Evolutionary conservation across 92 coral and sea anemone genomes (phyloP).

Genomic region (Micromussa lordhowensis): DNA sequence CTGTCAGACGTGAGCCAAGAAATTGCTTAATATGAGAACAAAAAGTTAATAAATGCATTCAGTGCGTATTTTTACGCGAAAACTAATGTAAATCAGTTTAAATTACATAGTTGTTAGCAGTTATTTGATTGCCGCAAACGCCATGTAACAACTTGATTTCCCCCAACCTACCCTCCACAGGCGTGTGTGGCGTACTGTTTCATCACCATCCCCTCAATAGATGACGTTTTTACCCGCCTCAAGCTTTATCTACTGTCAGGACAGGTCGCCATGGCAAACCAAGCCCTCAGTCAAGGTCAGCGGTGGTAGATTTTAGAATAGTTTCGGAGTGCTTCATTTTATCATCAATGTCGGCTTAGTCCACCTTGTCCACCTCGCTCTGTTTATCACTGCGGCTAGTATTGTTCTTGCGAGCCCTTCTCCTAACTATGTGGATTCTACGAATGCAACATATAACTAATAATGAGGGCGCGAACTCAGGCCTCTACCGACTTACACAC

Average conservation of each 20-base stretch:
- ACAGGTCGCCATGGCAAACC: slow-evolving; percentile 96
- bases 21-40: no score
- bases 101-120: background rate
- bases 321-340: no score
- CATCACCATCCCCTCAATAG: slow-evolving; percentile 96
- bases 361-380: no score
- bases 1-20: no score
- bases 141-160: background rate
- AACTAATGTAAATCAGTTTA: no score
- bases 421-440: background rate
- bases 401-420: background rate
- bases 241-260: slow-evolving; percentile 91
- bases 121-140: background rate
- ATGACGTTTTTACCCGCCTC: slow-evolving; percentile 87
- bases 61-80: no score
- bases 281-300: slow-evolving; percentile 98
- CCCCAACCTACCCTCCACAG: slow-evolving; percentile 37
- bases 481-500: background rate
- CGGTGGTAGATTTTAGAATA: background rate
- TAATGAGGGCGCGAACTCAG: background rate
- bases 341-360: no score
- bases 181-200: slow-evolving; percentile 97
- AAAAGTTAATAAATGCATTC: no score
- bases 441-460: background rate
- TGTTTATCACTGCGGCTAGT: background rate